Percentiles rank a stretch among this genome's conserved stretches.
Conservation (phyloP, 2,113 vertebrate genomes). For the Setophaga kirtlandii region DNA sequence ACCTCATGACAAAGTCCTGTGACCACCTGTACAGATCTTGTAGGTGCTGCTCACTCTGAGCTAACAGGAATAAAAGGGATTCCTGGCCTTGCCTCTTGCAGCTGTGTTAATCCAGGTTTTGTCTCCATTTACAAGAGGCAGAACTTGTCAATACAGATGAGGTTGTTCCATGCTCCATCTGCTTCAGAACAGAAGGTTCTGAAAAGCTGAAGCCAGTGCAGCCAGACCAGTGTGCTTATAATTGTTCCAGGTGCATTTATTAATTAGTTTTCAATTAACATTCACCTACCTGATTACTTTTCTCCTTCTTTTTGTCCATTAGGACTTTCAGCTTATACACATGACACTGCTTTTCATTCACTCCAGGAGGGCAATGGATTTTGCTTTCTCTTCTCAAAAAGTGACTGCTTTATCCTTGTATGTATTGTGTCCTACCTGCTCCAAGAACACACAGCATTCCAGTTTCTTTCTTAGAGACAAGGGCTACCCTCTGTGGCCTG, state of each 20-base stretch:
- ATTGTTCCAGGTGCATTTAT: neutral
- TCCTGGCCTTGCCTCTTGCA: neutral
- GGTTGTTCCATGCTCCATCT: neutral
- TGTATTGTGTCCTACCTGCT: neutral
- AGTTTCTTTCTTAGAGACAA: neutral
- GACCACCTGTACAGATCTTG: neutral
- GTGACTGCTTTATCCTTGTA: neutral
- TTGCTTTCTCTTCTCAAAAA: neutral
- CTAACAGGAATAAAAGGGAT: neutral
- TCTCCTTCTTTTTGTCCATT: neutral
- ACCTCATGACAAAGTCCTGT: too few species aligned
- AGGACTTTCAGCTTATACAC: neutral
- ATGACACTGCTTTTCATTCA: neutral
- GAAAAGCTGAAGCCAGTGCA: neutral
- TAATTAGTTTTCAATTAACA: neutral
- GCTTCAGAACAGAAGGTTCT: neutral
- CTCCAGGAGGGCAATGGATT: accelerated
- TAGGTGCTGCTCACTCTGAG: neutral
- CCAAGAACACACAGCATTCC: neutral
- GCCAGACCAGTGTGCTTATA: neutral
- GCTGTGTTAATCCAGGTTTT: neutral
- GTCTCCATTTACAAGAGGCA: neutral
- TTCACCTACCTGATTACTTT: neutral
- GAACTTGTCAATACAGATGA: neutral
- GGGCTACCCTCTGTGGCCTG: slow-evolving; percentile 17